These are phyloP conservation scores for Megaustenia siamemsis DNA, from an alignment of 2,888 invertebrate genomes.

Conservation along the genomic window DNA sequence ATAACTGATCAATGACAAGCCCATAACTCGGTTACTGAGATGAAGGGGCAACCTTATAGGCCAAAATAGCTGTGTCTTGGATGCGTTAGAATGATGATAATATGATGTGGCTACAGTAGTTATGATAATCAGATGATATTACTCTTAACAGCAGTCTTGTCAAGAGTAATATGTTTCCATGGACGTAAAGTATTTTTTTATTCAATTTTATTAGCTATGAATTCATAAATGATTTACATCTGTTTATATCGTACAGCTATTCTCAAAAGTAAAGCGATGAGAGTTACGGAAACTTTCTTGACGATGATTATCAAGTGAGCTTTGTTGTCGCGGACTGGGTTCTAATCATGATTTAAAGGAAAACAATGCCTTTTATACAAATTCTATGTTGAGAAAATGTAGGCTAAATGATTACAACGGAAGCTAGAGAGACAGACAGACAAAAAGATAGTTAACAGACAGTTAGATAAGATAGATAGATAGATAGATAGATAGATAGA, in stretches of 20 bases:
- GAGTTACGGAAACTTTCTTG: no score
- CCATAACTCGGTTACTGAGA: not conserved
- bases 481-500: slow-evolving; percentile 8
- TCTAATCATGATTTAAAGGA: no score
- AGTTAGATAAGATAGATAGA: not conserved
- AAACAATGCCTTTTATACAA: no score
- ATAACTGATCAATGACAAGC: not conserved
- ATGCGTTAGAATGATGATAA: not conserved
- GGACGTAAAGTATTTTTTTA: not conserved
- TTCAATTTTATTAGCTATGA: no score
- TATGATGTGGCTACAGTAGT: not conserved
- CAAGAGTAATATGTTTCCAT: not conserved
- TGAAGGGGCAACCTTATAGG: not conserved
- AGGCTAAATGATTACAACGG: not conserved
- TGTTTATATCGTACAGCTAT: no score
- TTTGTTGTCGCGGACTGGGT: no score
- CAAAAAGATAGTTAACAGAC: not conserved
- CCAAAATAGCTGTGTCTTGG: not conserved
- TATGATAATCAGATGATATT: not conserved
- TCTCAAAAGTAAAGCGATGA: no score
- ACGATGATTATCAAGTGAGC: no score
- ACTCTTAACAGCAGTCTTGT: not conserved
- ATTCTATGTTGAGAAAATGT: no score
- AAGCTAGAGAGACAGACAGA: not conserved
- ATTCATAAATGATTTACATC: no score